A percentile compares a stretch with the other conserved stretches of the same genome.
These are phyloP conservation scores for Armadillidium nasatum DNA, from an alignment of 1,140 invertebrate genomes.

Conservation along the genomic window DNA sequence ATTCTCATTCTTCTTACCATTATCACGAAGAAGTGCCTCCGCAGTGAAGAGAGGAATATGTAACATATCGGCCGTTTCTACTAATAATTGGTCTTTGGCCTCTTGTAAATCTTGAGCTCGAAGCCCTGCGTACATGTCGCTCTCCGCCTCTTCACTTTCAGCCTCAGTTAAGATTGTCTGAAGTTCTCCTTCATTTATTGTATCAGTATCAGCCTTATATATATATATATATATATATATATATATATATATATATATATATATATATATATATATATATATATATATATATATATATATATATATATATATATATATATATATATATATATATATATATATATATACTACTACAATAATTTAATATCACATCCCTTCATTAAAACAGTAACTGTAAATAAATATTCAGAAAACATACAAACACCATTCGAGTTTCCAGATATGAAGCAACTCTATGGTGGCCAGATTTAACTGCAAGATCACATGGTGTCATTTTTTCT, in stretches of 20 bases:
- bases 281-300: no score
- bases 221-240: no score
- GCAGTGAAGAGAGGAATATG: constrained; percentile 68
- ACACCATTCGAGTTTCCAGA: constrained; percentile 65
- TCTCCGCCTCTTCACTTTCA: constrained; percentile 47
- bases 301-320: no score
- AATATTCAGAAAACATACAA: constrained; percentile 54
- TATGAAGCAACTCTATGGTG: constrained; percentile 60
- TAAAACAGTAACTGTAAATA: no score
- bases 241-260: no score
- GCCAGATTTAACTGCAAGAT: constrained; percentile 59
- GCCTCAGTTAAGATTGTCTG: constrained; percentile 26
- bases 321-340: no score
- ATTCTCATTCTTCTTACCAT: no score
- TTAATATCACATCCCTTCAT: no score
- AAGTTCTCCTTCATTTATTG: constrained; percentile 42
- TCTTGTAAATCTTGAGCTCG: constrained; percentile 67
- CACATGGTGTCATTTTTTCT: constrained; percentile 61
- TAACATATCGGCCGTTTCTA: constrained; percentile 70
- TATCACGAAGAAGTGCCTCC: constrained; percentile 64
- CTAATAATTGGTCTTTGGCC: constrained; percentile 66
- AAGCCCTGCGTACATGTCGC: constrained; percentile 62
- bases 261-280: no score
- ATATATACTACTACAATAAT: no score
- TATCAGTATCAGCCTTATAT: constrained; percentile 43